Base-by-base conservation (phyloP, 2,797 vertebrate species). In the Pangasius larnaudii region DNA sequence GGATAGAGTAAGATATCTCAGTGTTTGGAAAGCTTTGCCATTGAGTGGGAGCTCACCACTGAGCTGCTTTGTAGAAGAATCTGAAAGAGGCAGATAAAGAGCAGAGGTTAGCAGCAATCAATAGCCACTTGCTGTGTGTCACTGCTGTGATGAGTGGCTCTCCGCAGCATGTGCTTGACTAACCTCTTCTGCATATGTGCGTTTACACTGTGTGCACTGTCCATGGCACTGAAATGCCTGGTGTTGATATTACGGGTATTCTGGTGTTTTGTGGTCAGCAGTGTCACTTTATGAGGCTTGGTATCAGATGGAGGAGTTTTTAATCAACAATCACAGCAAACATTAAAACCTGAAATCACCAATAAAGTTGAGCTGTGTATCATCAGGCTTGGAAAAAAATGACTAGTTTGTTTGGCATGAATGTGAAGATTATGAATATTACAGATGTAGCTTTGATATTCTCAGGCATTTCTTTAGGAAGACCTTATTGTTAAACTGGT, bases 281-380 rank as follows among this genome's bases (percentile, higher is more conserved):
- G 27, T 78, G 49, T n/a, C 33, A 58, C 0, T 10, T 80, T 59
- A 59, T 56, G 19, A 42, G 33, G 78, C 22, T 59, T 59, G 22
- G 58, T n/a, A 13, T 42, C 18, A 5, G 4, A 56, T 19, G 9
- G 8, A 33, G 27, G 10, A 33, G 1, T 79, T 58, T 58, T 72
- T 72, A 90, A 88, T 87, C 58, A 82, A 79, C 75, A 85, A 59
- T 80, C 27, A 74, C 49, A 89, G 30, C 79, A 77, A 72, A 74
- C 71, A 77, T 83, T 58, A 51, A 72, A 63, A 85, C 58, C 39
- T 85, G 58, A 89, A 75, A 77, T 77, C 59, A 86, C 10, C 39
- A 74, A 89, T 81, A 86, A 85, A 85, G 79, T 36, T 51, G 14
- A 30, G 27, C 27, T 77, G 27, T 77, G 46, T 53, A 53, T 78